Base-by-base conservation (phyloP, 2,797 vertebrate species). In the Myoxocephalus aenaeus region DNA sequence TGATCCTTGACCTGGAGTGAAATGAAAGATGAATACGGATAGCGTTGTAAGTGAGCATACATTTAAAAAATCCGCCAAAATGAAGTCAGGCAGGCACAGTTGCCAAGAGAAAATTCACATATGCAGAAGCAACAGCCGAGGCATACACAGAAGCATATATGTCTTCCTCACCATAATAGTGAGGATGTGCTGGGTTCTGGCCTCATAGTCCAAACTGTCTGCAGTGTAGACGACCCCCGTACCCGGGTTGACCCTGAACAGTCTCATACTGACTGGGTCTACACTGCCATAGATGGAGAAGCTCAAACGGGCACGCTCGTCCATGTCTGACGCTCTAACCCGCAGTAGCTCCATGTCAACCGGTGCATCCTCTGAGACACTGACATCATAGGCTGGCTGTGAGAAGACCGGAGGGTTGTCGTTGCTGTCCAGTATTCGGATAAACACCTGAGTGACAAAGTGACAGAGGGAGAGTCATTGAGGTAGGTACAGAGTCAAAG, bases 331-430 rank as follows among this genome's bases (percentile, higher is more conserved):
- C 0, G 98, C 97, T 69, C 93, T 94, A 46, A 99, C 92, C 15
- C 95, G 96, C 75, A 99, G 85, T 54, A 99, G 92, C 93, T 98
- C 97, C n/a, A 96, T 96, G 74, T 98, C 96, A 1, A 96, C 96
- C 0, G 92, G 73, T 0, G 94, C 95, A 64, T 99, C 97, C 87
- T 99, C 98, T 1, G 97, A 97, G 73, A 99, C 93, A 4, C 93
- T 92, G 67, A 98, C 91, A 76, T 98, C 96, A 1, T 99, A 99
- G 57, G 95, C 93, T 5, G 96, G 91, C 86, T 96, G 91, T 12
- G 97, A 98, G 94, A 99, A 99, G 51, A 96, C 90, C 13, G 98
- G 98, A 22, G 97, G 94, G 83, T 99, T 98, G 92, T 99, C 97
- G 79, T 99, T 99, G 92, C 94, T 97, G 86, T 99, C 98, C 87